These are phyloP conservation scores for Coenonympha arcania DNA, from an alignment of 2,888 invertebrate species.

Conservation along the genomic window DNA sequence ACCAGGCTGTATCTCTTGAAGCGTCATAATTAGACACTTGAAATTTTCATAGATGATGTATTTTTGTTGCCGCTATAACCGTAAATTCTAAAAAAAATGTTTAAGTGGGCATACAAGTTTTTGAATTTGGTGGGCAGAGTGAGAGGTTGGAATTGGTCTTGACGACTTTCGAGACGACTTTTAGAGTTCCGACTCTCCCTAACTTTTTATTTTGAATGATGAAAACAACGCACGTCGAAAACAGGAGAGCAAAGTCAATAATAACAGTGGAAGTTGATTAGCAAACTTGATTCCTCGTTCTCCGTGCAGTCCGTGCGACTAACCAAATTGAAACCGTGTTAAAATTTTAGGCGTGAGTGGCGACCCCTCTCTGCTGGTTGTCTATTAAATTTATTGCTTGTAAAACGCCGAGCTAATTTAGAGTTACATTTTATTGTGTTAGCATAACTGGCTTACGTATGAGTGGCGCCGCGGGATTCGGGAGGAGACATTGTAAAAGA, in stretches of 20 bases:
- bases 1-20: too few species aligned
- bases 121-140: too few species aligned
- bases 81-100: too few species aligned
- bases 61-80: too few species aligned
- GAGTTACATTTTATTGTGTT: slow-evolving; percentile 71
- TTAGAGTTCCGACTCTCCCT: too few species aligned
- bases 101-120: too few species aligned
- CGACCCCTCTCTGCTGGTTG: slow-evolving; percentile 46
- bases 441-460: slow-evolving; percentile 60
- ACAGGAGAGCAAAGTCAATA: slow-evolving; percentile 40
- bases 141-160: too few species aligned
- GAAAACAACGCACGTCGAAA: neutral
- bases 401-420: slow-evolving; percentile 73
- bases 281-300: slow-evolving; percentile 49
- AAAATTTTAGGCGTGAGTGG: slow-evolving; percentile 56
- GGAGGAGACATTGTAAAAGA: slow-evolving; percentile 27
- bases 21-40: too few species aligned
- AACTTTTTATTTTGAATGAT: neutral
- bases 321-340: slow-evolving; percentile 62
- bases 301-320: slow-evolving; percentile 35
- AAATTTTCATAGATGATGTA: too few species aligned
- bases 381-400: slow-evolving; percentile 72
- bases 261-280: slow-evolving; percentile 54
- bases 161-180: too few species aligned
- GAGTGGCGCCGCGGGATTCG: slow-evolving; percentile 55